Base-by-base conservation (phyloP, 2,113 vertebrate genomes). In the Poicephalus gulielmi region DNA sequence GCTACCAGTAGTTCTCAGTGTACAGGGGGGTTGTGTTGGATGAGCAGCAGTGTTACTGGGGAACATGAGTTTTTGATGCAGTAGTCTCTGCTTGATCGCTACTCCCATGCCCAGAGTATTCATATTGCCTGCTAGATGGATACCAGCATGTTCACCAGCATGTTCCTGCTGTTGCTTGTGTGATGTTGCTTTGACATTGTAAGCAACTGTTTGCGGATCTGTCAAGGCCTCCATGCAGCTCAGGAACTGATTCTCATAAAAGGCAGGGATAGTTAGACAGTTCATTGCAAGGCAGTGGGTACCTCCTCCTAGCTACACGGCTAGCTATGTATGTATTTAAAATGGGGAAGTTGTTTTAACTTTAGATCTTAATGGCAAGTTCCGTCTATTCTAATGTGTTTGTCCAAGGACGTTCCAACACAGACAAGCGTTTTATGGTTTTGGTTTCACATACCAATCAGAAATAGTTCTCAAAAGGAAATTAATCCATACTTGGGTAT, bases 391-490 rank as follows among this genome's bases (percentile, higher is more conserved):
- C 52, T 55, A 47, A n/a, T 64, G 7, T 76, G 5, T 66, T 87
- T 85, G 46, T 62, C 6, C 68, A 49, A 46, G 64, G 19, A n/a
- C 0, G 0, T 57, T 91, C 17, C 37, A 63, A 30, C 12, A 10
- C 12, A 74, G 60, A 35, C 27, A 74, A 66, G 7, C 6, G 9
- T 27, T 37, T 74, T 92, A 6, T 2, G 13, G 11, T 37, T 37
- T 27, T 24, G 11, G 4, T 93, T 92, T 92, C 53, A 57, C 11
- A 0, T 83, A 66, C 64, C 22, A 74, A 25, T 83, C 93, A 64
- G 67, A 91, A 75, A 19, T 27, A 39, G 39, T 71, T 90, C 23
- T 92, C 31, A 81, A 53, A 55, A 70, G 53, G 49, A 90, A 92
- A 67, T 86, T 82, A 30, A 10, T 88, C 50, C 18, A 17, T 77